Percentiles rank a stretch among this genome's conserved stretches.
Conservation (phyloP, 1,140 invertebrate genomes). For the Muscidifurax raptorellus region DNA sequence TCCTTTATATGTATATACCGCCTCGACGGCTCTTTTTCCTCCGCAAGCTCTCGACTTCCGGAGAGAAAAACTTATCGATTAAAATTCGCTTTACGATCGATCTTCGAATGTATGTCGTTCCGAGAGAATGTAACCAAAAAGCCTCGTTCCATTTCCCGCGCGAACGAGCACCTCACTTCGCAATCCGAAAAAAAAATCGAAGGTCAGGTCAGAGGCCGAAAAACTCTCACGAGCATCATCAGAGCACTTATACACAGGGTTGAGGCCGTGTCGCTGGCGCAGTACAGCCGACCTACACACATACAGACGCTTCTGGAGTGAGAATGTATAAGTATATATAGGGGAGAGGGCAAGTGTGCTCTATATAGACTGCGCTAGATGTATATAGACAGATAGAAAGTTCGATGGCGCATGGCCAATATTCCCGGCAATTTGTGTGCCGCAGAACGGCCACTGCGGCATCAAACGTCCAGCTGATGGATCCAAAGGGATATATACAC, state of each 20-base stretch:
- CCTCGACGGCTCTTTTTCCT: neutral
- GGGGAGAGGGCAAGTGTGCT: neutral
- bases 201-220: neutral
- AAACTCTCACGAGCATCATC: neutral
- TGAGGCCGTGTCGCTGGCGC: neutral
- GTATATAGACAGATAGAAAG: neutral
- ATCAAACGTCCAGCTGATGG: constrained; percentile 16
- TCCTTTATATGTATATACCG: neutral
- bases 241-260: neutral
- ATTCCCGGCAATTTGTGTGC: neutral
- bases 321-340: too few species aligned
- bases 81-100: too few species aligned
- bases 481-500: neutral
- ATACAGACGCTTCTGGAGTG: neutral
- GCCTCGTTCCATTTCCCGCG: neutral
- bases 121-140: too few species aligned
- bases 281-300: neutral
- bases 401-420: neutral
- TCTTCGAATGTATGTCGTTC: too few species aligned
- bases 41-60: too few species aligned
- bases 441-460: neutral
- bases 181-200: neutral
- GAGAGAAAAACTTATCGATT: too few species aligned
- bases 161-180: neutral
- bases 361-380: neutral